Evolutionary conservation across 2,797 vertebrate species (phyloP), one percentile per base, ranked within the genome.

Genomic region (Falco naumanni): DNA sequence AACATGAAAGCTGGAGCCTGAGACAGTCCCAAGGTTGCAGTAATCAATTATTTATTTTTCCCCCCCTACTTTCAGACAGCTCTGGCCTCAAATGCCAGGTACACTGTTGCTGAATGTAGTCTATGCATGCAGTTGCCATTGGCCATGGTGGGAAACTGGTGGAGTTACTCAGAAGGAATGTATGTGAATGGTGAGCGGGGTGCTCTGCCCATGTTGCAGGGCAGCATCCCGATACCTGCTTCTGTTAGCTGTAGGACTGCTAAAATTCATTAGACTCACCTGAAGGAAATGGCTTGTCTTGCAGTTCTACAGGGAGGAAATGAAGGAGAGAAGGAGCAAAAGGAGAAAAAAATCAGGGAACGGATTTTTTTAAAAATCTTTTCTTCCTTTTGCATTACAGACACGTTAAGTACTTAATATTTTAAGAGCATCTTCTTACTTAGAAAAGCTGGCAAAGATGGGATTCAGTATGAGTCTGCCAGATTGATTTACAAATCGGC

Each of bases 401-500:
- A 90, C 71, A 76, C 0, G 0, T 64, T 91, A 95, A 91, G 70
- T 86, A 64, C 87, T 92, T 94, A 95, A 91, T 83, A 76, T 96
- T 95, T 97, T 95, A 93, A 94, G 93, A 96, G 81, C 85, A 95
- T 97, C 92, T 91, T 86, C 89, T 87, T 89, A 71, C 72, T 95
- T 94, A 86, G 74, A 89, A 95, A 96, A 96, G 41, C 96, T 96
- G 93, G 95, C 95, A 88, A 92, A 80, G 77, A 87, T 84, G 72
- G 34, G 91, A 74, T 94, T 94, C 85, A 86, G 90, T 97, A 78
- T 94, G 96, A 98, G 95, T 93, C 93, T 97, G 97, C 88, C 96
- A 97, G 97, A 97, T 89, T 98, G 98, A 98, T 98, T 99, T 98
- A 98, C 96, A 97, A 96, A 96, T 95, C 61, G 5, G 92, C 95